A percentile compares a stretch with the other conserved stretches of the same genome.
These are phyloP conservation scores for Grapholita molesta DNA, from an alignment of 1,140 invertebrate genomes.

Conservation along the genomic window DNA sequence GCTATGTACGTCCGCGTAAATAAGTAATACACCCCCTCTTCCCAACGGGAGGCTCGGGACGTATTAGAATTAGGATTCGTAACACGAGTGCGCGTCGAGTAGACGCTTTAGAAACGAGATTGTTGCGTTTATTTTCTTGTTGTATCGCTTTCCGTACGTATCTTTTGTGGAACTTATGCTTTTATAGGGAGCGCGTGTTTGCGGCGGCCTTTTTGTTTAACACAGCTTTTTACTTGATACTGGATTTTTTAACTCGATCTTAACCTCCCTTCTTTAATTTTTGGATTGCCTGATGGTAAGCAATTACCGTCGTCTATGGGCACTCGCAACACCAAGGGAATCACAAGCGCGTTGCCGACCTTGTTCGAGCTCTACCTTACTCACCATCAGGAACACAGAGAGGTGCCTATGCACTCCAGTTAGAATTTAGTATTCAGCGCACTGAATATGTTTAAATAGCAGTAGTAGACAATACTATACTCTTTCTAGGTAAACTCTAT, in stretches of 20 bases:
- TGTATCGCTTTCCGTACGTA: conserved; percentile 7
- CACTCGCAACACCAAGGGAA: no score
- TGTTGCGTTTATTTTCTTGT: conserved; percentile 26
- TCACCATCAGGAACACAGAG: no score
- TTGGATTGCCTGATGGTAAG: background rate
- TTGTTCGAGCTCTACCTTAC: no score
- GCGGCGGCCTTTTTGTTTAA: conserved; percentile 1
- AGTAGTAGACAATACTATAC: no score
- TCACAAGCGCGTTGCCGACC: no score
- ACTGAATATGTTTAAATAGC: no score
- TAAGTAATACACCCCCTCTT: conserved; percentile 50
- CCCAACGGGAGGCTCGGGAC: conserved; percentile 34
- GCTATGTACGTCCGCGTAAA: conserved; percentile 55
- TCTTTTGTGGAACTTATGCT: conserved; percentile 12
- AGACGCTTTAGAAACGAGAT: conserved; percentile 26
- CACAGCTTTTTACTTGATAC: background rate
- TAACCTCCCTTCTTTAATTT: background rate
- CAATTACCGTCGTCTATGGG: background rate
- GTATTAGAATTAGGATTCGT: conserved; percentile 63
- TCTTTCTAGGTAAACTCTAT: no score
- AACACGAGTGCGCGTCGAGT: conserved; percentile 31
- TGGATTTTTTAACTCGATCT: background rate
- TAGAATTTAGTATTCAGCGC: no score
- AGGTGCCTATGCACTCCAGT: no score
- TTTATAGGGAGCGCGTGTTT: conserved; percentile 9